Conservation (phyloP, 2,113 vertebrate species). For the Lathamus discolor region DNA sequence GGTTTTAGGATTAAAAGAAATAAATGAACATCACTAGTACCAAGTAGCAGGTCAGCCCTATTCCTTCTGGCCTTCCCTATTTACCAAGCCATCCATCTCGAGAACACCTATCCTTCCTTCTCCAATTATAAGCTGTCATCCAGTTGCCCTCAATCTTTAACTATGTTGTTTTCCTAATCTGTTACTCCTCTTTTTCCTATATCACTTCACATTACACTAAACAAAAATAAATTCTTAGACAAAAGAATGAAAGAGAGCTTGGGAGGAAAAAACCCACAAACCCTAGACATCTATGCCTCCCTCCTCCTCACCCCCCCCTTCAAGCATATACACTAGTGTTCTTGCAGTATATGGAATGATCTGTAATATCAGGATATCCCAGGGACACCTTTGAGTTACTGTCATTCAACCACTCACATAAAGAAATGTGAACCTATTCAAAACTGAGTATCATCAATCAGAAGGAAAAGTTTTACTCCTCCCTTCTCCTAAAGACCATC, state of each 20-base stretch:
- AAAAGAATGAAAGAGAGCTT: neutral
- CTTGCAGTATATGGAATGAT: neutral
- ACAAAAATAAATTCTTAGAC: neutral
- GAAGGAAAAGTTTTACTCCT: neutral
- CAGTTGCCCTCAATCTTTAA: neutral
- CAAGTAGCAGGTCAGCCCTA: neutral
- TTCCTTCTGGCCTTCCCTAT: neutral
- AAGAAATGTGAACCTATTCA: neutral
- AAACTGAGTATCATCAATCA: neutral
- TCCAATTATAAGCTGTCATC: neutral
- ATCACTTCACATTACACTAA: neutral
- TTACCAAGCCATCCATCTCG: neutral
- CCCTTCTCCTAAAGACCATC: neutral
- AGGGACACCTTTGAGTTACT: neutral
- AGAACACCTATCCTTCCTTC: neutral
- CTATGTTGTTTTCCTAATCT: neutral
- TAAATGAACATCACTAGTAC: neutral
- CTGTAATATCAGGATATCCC: neutral
- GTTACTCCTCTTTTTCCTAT: neutral
- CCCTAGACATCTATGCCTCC: fast-evolving
- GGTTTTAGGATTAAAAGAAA: neutral
- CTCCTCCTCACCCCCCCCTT: neutral
- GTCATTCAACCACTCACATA: neutral
- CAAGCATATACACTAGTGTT: neutral
- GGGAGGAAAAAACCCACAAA: neutral